These are phyloP conservation scores for Cladorhizidae sp. DNA, from an alignment of 37 sponge, comb jelly and placozoan species.

Conservation along the genomic window DNA sequence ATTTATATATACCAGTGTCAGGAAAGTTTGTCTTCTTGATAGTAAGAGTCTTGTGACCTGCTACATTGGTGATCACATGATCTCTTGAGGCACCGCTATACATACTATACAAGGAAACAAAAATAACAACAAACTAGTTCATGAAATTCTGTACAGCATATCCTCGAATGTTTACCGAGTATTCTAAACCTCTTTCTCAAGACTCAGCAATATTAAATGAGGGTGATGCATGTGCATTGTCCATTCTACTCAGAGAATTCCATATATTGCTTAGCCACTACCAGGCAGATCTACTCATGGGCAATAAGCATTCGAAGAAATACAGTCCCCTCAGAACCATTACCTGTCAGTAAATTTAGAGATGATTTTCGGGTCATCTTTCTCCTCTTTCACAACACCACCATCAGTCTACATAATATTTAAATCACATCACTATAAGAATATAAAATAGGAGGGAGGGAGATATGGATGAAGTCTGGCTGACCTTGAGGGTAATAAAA, in stretches of 20 bases:
- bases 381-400: conserved; percentile 42
- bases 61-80: conserved; percentile 79
- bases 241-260: too few species aligned
- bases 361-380: conserved; percentile 53
- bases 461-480: too few species aligned
- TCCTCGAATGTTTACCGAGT: too few species aligned
- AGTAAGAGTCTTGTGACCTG: conserved; percentile 63
- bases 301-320: too few species aligned
- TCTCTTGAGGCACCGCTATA: conserved; percentile 57
- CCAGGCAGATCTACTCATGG: too few species aligned
- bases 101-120: conserved; percentile 37
- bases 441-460: not conserved
- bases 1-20: conserved; percentile 65
- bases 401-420: conserved; percentile 37
- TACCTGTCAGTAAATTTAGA: conserved; percentile 75
- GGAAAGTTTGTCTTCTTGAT: conserved; percentile 81
- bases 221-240: too few species aligned
- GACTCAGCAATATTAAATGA: too few species aligned
- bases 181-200: too few species aligned
- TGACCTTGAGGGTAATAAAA: too few species aligned
- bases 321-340: too few species aligned
- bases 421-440: not conserved
- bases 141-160: too few species aligned
- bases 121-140: not conserved
- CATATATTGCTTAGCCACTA: too few species aligned